Conservation (phyloP, 1,140 invertebrate species). For the Atta texana region DNA sequence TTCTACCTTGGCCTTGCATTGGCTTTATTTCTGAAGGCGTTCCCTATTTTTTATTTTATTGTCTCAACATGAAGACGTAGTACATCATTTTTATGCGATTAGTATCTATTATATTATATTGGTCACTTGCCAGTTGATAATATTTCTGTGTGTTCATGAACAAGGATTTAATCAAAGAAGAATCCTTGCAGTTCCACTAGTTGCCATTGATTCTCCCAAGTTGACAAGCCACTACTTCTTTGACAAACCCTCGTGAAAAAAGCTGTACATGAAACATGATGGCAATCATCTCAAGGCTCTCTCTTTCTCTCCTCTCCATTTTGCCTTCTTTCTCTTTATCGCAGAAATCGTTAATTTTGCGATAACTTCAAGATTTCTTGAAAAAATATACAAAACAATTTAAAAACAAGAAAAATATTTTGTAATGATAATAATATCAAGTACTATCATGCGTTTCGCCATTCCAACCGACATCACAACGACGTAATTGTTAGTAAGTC, state of each 20-base stretch:
- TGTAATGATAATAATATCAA: neutral
- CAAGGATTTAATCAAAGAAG: conserved; percentile 25
- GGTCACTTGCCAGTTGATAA: neutral
- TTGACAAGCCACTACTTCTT: conserved; percentile 76
- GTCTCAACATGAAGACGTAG: neutral
- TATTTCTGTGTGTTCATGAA: neutral
- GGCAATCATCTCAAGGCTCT: conserved; percentile 37
- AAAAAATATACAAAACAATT: neutral
- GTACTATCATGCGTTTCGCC: neutral
- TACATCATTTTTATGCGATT: neutral
- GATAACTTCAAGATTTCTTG: neutral
- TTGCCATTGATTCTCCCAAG: conserved; percentile 76
- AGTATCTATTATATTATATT: neutral
- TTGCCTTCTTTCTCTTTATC: neutral
- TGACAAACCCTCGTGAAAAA: conserved; percentile 53
- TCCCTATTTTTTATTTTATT: neutral
- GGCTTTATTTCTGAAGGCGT: neutral
- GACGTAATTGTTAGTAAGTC: neutral
- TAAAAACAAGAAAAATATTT: neutral
- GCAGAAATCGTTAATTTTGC: neutral
- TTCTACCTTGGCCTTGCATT: neutral
- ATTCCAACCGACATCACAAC: neutral
- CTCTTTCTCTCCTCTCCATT: neutral
- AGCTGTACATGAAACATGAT: conserved; percentile 40
- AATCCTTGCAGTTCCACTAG: conserved; percentile 53